Conservation (phyloP, 2,888 invertebrate genomes). For the Drosophila paranaensis region DNA sequence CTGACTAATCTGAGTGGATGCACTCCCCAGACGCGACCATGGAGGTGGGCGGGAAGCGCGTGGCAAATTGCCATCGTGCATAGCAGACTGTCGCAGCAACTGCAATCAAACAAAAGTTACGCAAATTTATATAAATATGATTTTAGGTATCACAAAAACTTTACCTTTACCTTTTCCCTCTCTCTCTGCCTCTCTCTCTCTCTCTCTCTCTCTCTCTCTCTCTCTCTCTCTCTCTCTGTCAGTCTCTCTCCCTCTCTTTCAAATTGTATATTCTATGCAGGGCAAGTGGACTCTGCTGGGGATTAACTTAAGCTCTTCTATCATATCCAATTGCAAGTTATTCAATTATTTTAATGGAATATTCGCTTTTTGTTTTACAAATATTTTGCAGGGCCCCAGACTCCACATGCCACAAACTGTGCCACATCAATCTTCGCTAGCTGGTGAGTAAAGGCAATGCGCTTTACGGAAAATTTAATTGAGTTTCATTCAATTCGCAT, state of each 20-base stretch:
- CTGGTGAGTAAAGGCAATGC: slow-evolving; percentile 47
- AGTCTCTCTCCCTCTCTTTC: not conserved
- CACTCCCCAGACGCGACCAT: slow-evolving; percentile 39
- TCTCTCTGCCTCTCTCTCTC: not conserved
- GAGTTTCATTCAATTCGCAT: slow-evolving; percentile 23
- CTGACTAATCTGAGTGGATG: slow-evolving; percentile 64
- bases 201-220: too few species aligned
- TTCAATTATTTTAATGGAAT: slow-evolving; percentile 80
- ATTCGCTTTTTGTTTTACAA: slow-evolving; percentile 51
- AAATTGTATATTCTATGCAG: not conserved
- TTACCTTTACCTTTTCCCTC: slow-evolving; percentile 47
- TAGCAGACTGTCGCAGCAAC: slow-evolving; percentile 52
- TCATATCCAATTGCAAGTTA: slow-evolving; percentile 68
- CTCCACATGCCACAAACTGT: slow-evolving; percentile 15
- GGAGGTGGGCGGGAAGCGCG: not conserved
- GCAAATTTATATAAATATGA: slow-evolving; percentile 65
- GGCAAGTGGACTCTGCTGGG: slow-evolving; percentile 16
- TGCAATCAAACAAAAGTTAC: slow-evolving; percentile 70
- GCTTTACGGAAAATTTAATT: slow-evolving; percentile 59
- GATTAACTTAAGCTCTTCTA: slow-evolving; percentile 73
- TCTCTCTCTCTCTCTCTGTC: not conserved
- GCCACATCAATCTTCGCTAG: slow-evolving; percentile 6
- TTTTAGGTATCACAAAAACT: slow-evolving; percentile 57
- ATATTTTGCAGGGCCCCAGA: slow-evolving; percentile 22
- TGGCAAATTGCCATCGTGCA: slow-evolving; percentile 60